Evolutionary conservation across 2,797 vertebrate genomes (phyloP).

Genomic region (Etheostoma nigrum): DNA sequence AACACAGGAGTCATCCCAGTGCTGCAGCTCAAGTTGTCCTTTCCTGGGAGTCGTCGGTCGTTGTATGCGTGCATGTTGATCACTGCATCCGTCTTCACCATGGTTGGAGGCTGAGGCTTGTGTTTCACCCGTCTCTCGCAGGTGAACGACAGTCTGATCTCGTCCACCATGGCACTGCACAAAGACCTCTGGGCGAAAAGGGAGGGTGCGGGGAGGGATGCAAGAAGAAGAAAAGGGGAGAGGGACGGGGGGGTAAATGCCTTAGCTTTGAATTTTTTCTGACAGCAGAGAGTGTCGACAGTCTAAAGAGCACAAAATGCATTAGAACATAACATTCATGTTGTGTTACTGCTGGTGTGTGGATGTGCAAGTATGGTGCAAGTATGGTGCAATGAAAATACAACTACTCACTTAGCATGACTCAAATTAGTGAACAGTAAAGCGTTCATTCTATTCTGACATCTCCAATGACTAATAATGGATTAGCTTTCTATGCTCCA

Average conservation of each 20-base stretch:
- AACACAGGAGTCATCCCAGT: conserved; percentile 92
- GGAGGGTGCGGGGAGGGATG: conserved; percentile 72
- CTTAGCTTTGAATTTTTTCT: conserved; percentile 82
- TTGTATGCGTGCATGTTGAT: conserved; percentile 99
- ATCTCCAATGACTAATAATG: conserved; percentile 76
- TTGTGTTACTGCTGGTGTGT: conserved; percentile 32
- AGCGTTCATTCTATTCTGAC: conserved; percentile 64
- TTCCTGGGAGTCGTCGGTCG: conserved; percentile 96
- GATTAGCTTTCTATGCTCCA: conserved; percentile 80
- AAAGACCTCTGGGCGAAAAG: conserved; percentile 94
- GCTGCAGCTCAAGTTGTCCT: conserved; percentile 96
- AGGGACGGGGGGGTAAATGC: conserved; percentile 78
- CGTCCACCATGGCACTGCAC: conserved; percentile 96
- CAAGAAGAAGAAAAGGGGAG: conserved; percentile 60
- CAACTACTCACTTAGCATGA: conserved; percentile 54
- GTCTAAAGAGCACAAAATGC: conserved; percentile 63
- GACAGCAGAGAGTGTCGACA: conserved; percentile 71
- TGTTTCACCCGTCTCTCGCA: conserved; percentile 97
- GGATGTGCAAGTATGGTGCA: conserved; percentile 8
- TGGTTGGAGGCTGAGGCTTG: conserved; percentile 88
- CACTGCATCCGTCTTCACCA: conserved; percentile 95
- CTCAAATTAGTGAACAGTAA: conserved; percentile 55
- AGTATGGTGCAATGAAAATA: conserved; percentile 38
- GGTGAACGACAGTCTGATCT: conserved; percentile 97
- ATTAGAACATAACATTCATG: conserved; percentile 50